Evolutionary conservation across 2,797 vertebrate species (phyloP).

Genomic region (Paguma larvata): DNA sequence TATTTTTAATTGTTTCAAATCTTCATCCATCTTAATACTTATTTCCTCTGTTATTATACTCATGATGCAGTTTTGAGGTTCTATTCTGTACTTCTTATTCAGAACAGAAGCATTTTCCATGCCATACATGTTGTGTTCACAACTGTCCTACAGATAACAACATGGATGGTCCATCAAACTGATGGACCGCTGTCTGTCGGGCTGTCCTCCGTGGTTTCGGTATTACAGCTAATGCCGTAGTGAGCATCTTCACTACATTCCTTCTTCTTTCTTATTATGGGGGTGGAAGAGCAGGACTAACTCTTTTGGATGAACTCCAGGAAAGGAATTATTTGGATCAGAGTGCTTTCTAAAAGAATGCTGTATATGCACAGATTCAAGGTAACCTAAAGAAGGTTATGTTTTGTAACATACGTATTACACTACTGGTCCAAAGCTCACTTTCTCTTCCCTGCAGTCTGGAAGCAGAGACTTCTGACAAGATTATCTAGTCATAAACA

Average conservation of each 20-base stretch:
- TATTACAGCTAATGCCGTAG: neutral
- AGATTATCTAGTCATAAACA: neutral
- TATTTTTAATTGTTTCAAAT: slow-evolving; percentile 11
- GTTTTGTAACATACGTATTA: neutral
- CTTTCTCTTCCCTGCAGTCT: neutral
- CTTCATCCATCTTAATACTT: neutral
- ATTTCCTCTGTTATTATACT: neutral
- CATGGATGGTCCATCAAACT: neutral
- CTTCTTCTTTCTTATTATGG: neutral
- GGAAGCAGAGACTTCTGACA: neutral
- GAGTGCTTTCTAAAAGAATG: neutral
- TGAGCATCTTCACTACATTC: neutral
- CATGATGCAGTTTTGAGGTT: neutral
- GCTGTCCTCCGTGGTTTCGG: neutral
- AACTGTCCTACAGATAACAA: neutral
- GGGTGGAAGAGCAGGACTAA: neutral
- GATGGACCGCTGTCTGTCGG: no score
- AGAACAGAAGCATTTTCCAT: neutral
- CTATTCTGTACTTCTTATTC: slow-evolving; percentile 7
- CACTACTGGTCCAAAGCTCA: slow-evolving; percentile 15
- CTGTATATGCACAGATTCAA: neutral
- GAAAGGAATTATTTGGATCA: neutral
- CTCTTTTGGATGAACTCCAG: neutral
- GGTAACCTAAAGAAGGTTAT: neutral
- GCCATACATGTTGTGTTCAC: neutral